phyloP scores from a whole-genome alignment of 1,140 invertebrate genomes.

The Cardiocondyla obscurior region DNA sequence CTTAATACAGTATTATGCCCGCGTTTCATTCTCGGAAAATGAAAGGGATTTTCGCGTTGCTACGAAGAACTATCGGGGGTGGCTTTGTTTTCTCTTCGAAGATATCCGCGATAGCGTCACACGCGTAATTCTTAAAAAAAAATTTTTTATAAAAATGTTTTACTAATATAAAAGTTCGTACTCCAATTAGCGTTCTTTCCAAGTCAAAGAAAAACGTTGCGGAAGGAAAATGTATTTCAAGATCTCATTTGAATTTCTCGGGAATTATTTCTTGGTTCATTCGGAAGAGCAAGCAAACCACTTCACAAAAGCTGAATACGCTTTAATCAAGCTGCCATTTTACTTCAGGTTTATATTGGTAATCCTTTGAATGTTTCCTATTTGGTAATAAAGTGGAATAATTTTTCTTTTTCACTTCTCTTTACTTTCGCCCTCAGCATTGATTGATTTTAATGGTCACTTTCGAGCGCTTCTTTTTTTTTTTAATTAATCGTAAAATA shows the following conservation, averaged over 20 bases:
- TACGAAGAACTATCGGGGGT: neutral
- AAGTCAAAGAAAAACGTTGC: neutral
- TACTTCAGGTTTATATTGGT: slow-evolving; percentile 22
- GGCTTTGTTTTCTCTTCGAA: neutral
- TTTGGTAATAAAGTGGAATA: slow-evolving; percentile 43
- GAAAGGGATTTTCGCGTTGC: neutral
- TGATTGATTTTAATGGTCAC: slow-evolving; percentile 28
- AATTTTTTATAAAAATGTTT: neutral
- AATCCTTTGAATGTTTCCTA: slow-evolving; percentile 19
- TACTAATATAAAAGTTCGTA: neutral
- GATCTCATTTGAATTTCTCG: slow-evolving; percentile 19
- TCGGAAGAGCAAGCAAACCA: slow-evolving; percentile 26
- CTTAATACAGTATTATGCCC: neutral
- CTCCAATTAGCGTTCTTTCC: slow-evolving; percentile 21
- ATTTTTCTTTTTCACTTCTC: slow-evolving; percentile 1
- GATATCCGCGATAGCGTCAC: too few relatives aligned
- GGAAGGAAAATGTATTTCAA: slow-evolving; percentile 13
- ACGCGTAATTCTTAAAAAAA: neutral
- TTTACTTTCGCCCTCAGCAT: neutral
- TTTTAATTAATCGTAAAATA: too few relatives aligned
- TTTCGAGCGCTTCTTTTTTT: neutral
- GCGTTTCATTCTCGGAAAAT: neutral
- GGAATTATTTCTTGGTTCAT: slow-evolving; percentile 36
- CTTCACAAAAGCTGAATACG: slow-evolving; percentile 30
- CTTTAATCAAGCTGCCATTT: slow-evolving; percentile 46